Evolutionary conservation across 2,113 vertebrate species (phyloP).

Genomic region (Siphamia tubifer): DNA sequence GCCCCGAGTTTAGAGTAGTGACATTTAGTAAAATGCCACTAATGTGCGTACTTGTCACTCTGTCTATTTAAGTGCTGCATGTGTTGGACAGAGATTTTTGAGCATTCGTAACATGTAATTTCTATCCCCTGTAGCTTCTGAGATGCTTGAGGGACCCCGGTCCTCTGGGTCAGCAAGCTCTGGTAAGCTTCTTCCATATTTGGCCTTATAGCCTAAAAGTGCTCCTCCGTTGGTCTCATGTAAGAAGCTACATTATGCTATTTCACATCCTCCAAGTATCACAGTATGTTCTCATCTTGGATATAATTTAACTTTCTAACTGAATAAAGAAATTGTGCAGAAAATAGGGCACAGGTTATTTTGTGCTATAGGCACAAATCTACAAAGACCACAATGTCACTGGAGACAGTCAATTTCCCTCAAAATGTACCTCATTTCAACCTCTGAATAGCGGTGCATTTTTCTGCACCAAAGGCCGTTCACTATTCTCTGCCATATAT

Average conservation of each 20-base stretch:
- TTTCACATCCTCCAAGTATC: not conserved
- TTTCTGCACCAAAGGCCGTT: not conserved
- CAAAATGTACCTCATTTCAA: not conserved
- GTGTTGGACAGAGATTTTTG: not conserved
- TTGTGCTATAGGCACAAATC: not conserved
- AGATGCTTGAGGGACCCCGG: constrained; percentile 72
- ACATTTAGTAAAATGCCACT: not conserved
- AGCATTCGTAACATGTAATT: constrained; percentile 38
- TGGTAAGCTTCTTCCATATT: constrained; percentile 67
- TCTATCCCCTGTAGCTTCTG: constrained; percentile 60
- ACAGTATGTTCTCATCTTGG: not conserved
- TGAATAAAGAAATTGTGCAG: not conserved
- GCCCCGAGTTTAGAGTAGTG: not conserved
- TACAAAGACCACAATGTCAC: not conserved
- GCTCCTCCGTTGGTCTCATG: not conserved
- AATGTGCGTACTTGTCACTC: not conserved
- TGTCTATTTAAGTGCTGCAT: not conserved
- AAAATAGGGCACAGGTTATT: not conserved
- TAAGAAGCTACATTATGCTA: not conserved
- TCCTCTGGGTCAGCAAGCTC: constrained; percentile 75
- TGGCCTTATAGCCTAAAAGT: not conserved
- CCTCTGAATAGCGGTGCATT: not conserved
- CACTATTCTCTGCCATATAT: not conserved
- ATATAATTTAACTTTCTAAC: not conserved
- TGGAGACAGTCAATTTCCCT: not conserved